phyloP scores from a whole-genome alignment of 1,140 invertebrate species.

The Vanessa tameamea region DNA sequence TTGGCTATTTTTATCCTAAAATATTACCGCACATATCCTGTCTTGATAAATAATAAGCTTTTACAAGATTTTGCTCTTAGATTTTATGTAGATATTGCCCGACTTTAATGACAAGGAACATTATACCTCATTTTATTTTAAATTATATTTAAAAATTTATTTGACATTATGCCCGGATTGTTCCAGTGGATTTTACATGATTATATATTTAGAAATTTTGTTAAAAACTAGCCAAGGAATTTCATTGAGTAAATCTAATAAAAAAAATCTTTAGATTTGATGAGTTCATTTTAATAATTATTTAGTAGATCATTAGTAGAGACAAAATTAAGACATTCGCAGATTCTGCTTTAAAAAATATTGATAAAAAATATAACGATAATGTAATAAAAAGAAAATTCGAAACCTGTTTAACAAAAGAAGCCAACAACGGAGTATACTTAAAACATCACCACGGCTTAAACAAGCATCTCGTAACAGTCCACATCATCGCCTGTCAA shows the following conservation, averaged over 20 bases:
- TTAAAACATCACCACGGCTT: constrained; percentile 8
- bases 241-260: no score
- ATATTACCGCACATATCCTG: constrained; percentile 20
- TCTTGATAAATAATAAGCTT: constrained; percentile 26
- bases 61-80: constrained; percentile 8
- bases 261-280: no score
- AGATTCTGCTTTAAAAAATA: no score
- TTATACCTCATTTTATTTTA: background rate
- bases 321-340: no score
- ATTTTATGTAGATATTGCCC: constrained; percentile 4
- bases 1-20: constrained; percentile 31
- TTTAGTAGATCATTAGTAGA: no score
- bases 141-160: no score
- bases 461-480: constrained; percentile 6
- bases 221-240: no score
- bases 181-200: no score
- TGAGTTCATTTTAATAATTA: no score
- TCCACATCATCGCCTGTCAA: constrained; percentile 19
- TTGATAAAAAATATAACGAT: no score
- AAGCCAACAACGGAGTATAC: background rate
- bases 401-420: background rate
- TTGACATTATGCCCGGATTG: no score
- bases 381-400: background rate
- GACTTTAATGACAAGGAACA: background rate
- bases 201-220: no score